A percentile compares a stretch with the other conserved stretches of the same genome.
Conservation (phyloP, 2,113 vertebrate genomes). For the Acanthisitta chloris region DNA sequence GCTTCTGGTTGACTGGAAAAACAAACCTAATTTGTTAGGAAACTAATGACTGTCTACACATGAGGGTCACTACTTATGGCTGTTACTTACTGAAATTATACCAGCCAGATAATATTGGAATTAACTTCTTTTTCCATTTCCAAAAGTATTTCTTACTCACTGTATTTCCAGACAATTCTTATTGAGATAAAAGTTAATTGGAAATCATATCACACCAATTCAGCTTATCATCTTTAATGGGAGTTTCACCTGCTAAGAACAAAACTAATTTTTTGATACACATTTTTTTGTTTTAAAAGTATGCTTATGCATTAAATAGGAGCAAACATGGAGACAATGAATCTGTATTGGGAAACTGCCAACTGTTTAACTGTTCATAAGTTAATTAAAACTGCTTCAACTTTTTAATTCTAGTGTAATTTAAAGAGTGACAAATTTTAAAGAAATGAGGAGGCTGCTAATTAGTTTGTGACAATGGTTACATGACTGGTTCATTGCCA, state of each 20-base stretch:
- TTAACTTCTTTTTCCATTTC: not conserved
- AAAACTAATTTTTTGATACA: not conserved
- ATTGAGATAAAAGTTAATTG: not conserved
- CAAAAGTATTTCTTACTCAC: not conserved
- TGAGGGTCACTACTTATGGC: not conserved
- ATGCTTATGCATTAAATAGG: not conserved
- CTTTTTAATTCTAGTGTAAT: slow-evolving; percentile 14
- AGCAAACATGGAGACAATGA: not conserved
- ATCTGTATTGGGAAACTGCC: not conserved
- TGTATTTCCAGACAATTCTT: not conserved
- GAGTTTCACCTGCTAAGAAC: not conserved
- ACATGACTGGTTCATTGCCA: not conserved
- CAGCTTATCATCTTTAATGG: not conserved
- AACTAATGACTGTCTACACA: not conserved
- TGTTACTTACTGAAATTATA: not conserved
- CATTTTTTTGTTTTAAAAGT: not conserved
- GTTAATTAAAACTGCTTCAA: slow-evolving; percentile 19
- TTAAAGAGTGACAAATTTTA: slow-evolving; percentile 53
- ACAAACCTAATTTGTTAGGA: not conserved
- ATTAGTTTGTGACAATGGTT: slow-evolving; percentile 40
- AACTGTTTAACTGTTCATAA: not conserved
- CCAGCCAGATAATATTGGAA: not conserved
- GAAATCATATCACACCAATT: not conserved
- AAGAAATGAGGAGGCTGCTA: slow-evolving; percentile 41
- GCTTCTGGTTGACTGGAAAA: not conserved